These are phyloP conservation scores for Drosophila grimshawi DNA, from an alignment of 1,140 invertebrate species.

Conservation along the genomic window DNA sequence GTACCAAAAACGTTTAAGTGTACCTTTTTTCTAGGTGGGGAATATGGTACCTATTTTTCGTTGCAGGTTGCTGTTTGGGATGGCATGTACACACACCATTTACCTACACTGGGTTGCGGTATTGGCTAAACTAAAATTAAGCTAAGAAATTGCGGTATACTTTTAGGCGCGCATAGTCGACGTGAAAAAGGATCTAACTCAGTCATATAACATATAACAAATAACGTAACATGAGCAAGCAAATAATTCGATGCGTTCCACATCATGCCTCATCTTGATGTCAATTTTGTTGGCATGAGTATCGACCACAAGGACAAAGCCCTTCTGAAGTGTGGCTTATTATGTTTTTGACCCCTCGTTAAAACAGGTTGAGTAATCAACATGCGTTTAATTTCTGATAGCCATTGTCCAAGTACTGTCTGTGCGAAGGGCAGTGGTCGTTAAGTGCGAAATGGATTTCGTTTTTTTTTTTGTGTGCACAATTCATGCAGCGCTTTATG, in stretches of 20 bases:
- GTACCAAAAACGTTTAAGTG: too few relatives aligned
- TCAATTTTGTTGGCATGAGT: background rate
- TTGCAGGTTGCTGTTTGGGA: too few relatives aligned
- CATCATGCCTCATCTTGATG: background rate
- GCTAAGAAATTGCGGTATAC: background rate
- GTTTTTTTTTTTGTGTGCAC: background rate
- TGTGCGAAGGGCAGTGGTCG: constrained; percentile 5
- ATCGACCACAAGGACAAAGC: constrained; percentile 10
- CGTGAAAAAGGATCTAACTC: background rate
- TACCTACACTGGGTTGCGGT: background rate
- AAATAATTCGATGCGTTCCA: too few relatives aligned
- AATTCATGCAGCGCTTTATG: constrained; percentile 33
- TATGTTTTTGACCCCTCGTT: constrained; percentile 40
- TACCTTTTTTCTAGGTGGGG: too few relatives aligned
- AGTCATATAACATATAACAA: too few relatives aligned
- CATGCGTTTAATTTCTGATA: constrained; percentile 62
- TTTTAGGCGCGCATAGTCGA: background rate
- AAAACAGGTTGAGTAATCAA: constrained; percentile 53
- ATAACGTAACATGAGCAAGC: too few relatives aligned
- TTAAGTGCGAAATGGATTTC: constrained; percentile 23
- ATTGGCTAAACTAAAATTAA: background rate
- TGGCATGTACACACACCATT: background rate
- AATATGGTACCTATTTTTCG: too few relatives aligned
- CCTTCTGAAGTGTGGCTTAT: background rate
- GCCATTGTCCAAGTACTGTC: background rate